Evolutionary conservation across 1,140 invertebrate species (phyloP), one percentile per base, ranked within the genome.

Genomic region (Diploscapter pachys): DNA sequence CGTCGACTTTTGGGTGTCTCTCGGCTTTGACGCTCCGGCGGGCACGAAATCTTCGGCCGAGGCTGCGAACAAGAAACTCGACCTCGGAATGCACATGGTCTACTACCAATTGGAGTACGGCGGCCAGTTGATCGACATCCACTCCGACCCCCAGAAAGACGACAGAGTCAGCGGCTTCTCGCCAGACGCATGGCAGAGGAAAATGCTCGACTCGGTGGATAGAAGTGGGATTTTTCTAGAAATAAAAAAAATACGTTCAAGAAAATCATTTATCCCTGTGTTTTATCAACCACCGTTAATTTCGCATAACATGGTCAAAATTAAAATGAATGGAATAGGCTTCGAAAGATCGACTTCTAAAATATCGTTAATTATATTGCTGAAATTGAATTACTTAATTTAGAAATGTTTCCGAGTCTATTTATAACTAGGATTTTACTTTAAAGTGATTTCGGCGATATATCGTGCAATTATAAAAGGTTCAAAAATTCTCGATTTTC

Each of bases 201-300:
- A 79, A 64, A 85, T 85, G 83, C 64, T 85, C 6, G 82, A 85
- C 71, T 84, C 81, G 11, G 83, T 85, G 6, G 83, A 85, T 68
- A 69, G 77, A 72, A 73, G 82, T 85, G 52, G 64, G 69, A 5
- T 61, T 56, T 55, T 49, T 9, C 71, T 57, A 4, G 9, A 53
- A 66, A 31, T 31, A 31, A 31, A 31, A 31, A 31, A 31, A 31
- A 31, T 31, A 31, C 31, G 31, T 31, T 31, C 31, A 31, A 31
- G 31, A 31, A 31, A 31, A 31, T 31, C 31, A 31, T 31, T 31
- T 31, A 31, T 31, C 31, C 31, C 31, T 31, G 31, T 31, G 31
- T 31, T 31, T 31, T 31, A 31, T 31, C 31, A 31, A 31, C 31
- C 31, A 31, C 31, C 31, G 31, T 31, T 31, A 31, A 31, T 31